Conservation (phyloP, 2,888 invertebrate species). For the Orthonychiurus folsomi region DNA sequence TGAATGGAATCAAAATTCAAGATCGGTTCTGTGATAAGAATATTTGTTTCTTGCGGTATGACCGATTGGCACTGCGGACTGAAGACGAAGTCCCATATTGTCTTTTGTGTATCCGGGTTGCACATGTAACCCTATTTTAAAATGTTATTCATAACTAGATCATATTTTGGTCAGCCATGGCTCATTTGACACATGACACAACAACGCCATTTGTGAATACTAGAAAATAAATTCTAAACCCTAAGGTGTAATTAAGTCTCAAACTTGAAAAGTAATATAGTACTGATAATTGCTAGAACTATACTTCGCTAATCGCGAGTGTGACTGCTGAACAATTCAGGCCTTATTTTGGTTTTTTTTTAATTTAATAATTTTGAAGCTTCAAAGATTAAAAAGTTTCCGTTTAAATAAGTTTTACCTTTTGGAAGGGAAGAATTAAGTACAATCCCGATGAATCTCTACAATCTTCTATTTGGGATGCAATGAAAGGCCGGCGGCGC, state of each 20-base stretch:
- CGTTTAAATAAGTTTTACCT: too few species aligned
- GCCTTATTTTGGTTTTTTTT: too few species aligned
- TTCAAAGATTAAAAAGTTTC: too few species aligned
- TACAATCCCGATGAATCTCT: slow-evolving; percentile 89
- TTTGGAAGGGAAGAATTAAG: slow-evolving; percentile 87
- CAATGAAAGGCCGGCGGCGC: slow-evolving; percentile 83
- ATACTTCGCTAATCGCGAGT: too few species aligned
- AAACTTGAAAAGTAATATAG: too few species aligned
- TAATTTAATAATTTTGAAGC: too few species aligned
- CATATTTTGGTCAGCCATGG: background rate
- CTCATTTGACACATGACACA: too few species aligned
- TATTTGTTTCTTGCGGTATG: slow-evolving; percentile 63
- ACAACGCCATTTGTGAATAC: too few species aligned
- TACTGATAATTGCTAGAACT: too few species aligned
- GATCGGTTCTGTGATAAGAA: slow-evolving; percentile 87
- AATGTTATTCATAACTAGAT: slow-evolving; percentile 13
- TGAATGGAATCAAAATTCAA: slow-evolving; percentile 87
- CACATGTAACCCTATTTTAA: slow-evolving; percentile 67
- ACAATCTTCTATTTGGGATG: slow-evolving; percentile 90
- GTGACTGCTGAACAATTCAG: too few species aligned
- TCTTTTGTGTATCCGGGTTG: slow-evolving; percentile 93
- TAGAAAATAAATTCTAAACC: too few species aligned
- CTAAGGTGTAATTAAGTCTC: too few species aligned
- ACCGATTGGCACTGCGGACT: slow-evolving; percentile 73
- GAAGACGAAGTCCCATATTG: slow-evolving; percentile 92